A percentile compares a stretch with the other conserved stretches of the same genome.
Conservation (phyloP, 2,113 vertebrate genomes). For the Pollimyrus isidori region DNA sequence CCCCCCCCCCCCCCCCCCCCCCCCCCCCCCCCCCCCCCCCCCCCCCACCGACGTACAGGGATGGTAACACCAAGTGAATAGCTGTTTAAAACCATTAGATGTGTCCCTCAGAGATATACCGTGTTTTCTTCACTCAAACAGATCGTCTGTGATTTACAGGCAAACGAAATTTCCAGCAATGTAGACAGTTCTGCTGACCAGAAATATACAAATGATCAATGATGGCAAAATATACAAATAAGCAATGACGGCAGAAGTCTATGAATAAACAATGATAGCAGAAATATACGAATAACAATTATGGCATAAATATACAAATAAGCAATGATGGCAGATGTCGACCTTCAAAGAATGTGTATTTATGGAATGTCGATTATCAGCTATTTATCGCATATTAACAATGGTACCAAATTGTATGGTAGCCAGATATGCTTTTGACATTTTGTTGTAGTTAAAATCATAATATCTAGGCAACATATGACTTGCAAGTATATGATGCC, state of each 20-base stretch:
- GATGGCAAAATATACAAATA: not conserved
- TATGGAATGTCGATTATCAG: not conserved
- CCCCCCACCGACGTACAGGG: too few species aligned
- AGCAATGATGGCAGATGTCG: not conserved
- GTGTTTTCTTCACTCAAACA: not conserved
- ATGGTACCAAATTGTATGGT: not conserved
- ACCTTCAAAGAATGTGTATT: not conserved
- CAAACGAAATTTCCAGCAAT: not conserved
- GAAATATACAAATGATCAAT: not conserved
- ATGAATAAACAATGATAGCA: too few species aligned
- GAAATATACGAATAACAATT: too few species aligned
- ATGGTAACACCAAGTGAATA: not conserved
- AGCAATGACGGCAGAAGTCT: not conserved
- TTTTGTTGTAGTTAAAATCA: not conserved
- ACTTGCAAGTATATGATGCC: not conserved
- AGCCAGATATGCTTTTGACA: not conserved
- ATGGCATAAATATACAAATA: too few species aligned
- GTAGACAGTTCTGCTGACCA: not conserved
- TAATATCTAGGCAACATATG: not conserved
- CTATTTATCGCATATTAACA: not conserved
- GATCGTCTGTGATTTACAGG: not conserved
- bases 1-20: too few species aligned
- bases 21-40: too few species aligned
- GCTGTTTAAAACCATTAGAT: not conserved
- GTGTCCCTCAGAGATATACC: not conserved